Conservation (phyloP, 2,888 invertebrate genomes). For the Ecliptopera silaceata region DNA sequence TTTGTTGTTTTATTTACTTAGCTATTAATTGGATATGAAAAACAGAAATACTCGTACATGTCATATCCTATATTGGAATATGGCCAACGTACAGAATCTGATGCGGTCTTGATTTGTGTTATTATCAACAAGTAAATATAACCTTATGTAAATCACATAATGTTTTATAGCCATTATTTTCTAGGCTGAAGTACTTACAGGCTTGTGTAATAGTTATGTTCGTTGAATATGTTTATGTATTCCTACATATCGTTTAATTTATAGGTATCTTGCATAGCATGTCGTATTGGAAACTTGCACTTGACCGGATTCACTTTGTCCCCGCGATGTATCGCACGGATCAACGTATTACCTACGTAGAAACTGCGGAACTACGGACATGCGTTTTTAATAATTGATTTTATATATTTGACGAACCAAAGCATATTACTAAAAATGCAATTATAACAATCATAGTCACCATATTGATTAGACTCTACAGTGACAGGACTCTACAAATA, state of each 20-base stretch:
- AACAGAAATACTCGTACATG: slow-evolving; percentile 3
- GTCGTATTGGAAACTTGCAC: slow-evolving; percentile 60
- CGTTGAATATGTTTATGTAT: too few species aligned
- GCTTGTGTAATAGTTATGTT: not conserved
- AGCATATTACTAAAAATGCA: too few species aligned
- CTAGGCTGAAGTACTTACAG: not conserved
- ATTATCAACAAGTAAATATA: not conserved
- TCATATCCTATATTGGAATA: slow-evolving; percentile 17
- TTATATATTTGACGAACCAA: too few species aligned
- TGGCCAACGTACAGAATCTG: slow-evolving; percentile 13
- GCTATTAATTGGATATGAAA: slow-evolving; percentile 16
- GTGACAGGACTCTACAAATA: too few species aligned
- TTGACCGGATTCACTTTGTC: slow-evolving; percentile 64
- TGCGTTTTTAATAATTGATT: not conserved
- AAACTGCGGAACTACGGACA: slow-evolving; percentile 18
- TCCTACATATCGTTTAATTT: not conserved
- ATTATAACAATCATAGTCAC: too few species aligned
- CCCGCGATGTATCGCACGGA: slow-evolving; percentile 41
- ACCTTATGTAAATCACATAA: slow-evolving; percentile 1
- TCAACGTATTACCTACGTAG: slow-evolving; percentile 33
- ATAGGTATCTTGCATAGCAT: slow-evolving; percentile 27
- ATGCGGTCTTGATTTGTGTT: slow-evolving; percentile 4
- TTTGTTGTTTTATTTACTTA: slow-evolving; percentile 15
- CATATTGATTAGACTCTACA: too few species aligned
- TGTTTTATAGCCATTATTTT: not conserved